These are phyloP conservation scores for Cacajao melanocephalus DNA, from an alignment of 2,797 vertebrate genomes.

Conservation along the genomic window DNA sequence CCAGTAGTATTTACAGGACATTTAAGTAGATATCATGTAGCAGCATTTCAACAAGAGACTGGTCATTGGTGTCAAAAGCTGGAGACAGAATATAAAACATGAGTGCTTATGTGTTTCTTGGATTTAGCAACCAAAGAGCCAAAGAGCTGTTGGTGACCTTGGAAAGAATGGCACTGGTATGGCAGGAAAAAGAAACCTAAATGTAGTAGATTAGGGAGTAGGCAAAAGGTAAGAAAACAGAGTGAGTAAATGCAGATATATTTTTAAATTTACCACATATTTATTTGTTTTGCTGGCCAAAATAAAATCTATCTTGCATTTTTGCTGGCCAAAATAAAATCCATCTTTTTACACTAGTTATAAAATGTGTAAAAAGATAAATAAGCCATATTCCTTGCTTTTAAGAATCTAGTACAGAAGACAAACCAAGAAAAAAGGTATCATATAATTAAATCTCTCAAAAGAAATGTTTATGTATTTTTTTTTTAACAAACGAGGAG, in stretches of 20 bases:
- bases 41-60: neutral
- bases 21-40: neutral
- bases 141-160: neutral
- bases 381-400: neutral
- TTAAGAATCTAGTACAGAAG: conserved; percentile 17
- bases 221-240: neutral
- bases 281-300: conserved; percentile 30
- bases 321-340: conserved; percentile 35
- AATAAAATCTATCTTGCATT: neutral
- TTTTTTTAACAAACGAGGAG: neutral
- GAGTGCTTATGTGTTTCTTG: neutral
- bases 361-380: conserved; percentile 11
- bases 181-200: neutral
- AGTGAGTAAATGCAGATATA: neutral
- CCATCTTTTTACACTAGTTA: neutral
- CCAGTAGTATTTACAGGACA: neutral
- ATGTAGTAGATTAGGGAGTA: neutral
- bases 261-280: conserved; percentile 11
- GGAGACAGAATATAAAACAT: neutral
- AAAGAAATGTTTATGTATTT: neutral
- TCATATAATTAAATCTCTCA: neutral
- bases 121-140: neutral
- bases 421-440: neutral
- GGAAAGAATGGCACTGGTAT: neutral
- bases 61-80: neutral